phyloP scores from a whole-genome alignment of 2,113 vertebrate genomes.

The Tychaedon coryphoeus region DNA sequence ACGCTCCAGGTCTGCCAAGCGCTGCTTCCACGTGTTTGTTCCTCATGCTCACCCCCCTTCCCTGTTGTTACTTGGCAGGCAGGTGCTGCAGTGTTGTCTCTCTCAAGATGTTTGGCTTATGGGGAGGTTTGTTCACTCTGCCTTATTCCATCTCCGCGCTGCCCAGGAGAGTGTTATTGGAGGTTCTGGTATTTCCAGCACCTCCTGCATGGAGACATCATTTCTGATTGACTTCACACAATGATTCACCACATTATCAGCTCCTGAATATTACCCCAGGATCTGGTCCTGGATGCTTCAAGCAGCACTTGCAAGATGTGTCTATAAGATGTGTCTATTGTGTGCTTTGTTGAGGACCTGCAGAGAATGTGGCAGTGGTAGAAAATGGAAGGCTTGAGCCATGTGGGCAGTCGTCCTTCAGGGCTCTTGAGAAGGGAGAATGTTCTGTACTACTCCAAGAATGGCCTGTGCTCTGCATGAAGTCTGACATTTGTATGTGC shows the following conservation, averaged over 20 bases:
- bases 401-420: neutral
- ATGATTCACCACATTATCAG: neutral
- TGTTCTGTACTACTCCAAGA: neutral
- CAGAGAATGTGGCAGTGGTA: neutral
- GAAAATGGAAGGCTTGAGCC: neutral
- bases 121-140: neutral
- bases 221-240: neutral
- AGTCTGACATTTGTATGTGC: neutral
- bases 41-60: neutral
- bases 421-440: neutral
- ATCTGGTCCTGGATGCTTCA: neutral
- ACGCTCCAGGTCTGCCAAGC: slow-evolving; percentile 29
- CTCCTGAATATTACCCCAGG: neutral
- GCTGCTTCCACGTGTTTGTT: neutral
- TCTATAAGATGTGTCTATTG: neutral
- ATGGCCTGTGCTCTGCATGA: neutral
- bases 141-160: neutral
- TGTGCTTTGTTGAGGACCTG: neutral
- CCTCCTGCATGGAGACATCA: neutral
- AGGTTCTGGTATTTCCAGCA: neutral
- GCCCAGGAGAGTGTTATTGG: neutral
- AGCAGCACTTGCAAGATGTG: neutral
- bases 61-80: neutral
- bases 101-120: neutral
- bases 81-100: neutral